Percentiles rank a stretch among this genome's conserved stretches.
Evolutionary conservation across 1,140 invertebrate species (phyloP).

Genomic region (Andricus grossulariae): DNA sequence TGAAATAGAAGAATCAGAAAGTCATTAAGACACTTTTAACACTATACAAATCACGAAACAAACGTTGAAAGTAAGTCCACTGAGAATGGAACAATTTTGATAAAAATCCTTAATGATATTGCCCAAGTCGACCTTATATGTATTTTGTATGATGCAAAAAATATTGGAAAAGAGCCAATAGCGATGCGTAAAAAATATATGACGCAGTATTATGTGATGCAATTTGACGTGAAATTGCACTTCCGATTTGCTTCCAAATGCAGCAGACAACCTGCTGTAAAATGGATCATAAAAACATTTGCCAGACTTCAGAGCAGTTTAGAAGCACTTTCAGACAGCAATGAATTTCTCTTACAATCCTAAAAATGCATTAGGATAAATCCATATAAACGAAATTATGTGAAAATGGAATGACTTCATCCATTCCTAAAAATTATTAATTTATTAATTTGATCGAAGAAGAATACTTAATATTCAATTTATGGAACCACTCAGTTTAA

Average conservation of each 20-base stretch:
- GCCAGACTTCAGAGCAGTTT: slow-evolving; percentile 23
- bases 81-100: neutral
- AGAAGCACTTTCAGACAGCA: slow-evolving; percentile 10
- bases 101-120: neutral
- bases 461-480: neutral
- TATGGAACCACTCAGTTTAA: neutral
- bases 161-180: slow-evolving; percentile 7
- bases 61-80: too few species aligned
- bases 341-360: slow-evolving; percentile 16
- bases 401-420: neutral
- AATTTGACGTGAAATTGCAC: slow-evolving; percentile 26
- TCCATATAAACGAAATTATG: neutral
- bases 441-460: neutral
- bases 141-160: neutral
- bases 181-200: slow-evolving; percentile 10
- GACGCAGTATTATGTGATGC: slow-evolving; percentile 18
- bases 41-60: too few species aligned
- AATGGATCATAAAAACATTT: slow-evolving; percentile 28
- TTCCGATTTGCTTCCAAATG: slow-evolving; percentile 25
- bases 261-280: slow-evolving; percentile 24
- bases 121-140: neutral
- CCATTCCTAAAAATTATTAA: neutral
- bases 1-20: too few species aligned
- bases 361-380: neutral
- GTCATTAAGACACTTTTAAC: too few species aligned